Evolutionary conservation across 1,140 invertebrate species (phyloP).

Genomic region (Drosophila tsacasi): DNA sequence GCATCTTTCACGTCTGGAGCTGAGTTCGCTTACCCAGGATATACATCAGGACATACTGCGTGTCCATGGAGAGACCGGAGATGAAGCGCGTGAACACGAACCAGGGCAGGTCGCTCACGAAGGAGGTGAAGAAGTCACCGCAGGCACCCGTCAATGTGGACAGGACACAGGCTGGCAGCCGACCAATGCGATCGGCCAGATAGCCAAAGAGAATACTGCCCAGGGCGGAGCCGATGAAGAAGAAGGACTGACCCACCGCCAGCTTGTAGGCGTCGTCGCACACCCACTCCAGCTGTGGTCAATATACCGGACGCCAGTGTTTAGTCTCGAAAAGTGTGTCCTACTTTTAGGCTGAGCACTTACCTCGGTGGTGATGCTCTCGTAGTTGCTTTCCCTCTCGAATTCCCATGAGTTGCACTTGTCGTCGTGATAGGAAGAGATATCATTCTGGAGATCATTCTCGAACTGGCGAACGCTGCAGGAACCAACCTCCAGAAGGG

Average conservation of each 20-base stretch:
- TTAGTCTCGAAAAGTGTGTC: constrained; percentile 3
- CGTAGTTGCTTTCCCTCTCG: constrained; percentile 85
- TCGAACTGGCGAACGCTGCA: constrained; percentile 25
- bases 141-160: constrained; percentile 86
- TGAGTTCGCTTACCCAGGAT: constrained; percentile 86
- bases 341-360: constrained; percentile 55
- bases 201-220: constrained; percentile 87
- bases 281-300: constrained; percentile 87
- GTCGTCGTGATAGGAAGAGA: constrained; percentile 5
- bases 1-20: too few species aligned
- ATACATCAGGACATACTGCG: constrained; percentile 88
- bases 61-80: constrained; percentile 87
- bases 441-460: neutral
- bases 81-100: constrained; percentile 87
- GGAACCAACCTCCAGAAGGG: neutral
- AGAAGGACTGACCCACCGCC: constrained; percentile 87
- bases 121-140: constrained; percentile 86
- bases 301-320: constrained; percentile 42
- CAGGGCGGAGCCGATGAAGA: constrained; percentile 87
- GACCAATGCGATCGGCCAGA: constrained; percentile 87
- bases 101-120: constrained; percentile 84
- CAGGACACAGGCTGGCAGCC: constrained; percentile 86
- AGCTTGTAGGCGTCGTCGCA: constrained; percentile 87
- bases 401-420: constrained; percentile 85
- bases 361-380: constrained; percentile 87